Conservation (phyloP, 2,113 vertebrate genomes). For the Oxyura jamaicensis region DNA sequence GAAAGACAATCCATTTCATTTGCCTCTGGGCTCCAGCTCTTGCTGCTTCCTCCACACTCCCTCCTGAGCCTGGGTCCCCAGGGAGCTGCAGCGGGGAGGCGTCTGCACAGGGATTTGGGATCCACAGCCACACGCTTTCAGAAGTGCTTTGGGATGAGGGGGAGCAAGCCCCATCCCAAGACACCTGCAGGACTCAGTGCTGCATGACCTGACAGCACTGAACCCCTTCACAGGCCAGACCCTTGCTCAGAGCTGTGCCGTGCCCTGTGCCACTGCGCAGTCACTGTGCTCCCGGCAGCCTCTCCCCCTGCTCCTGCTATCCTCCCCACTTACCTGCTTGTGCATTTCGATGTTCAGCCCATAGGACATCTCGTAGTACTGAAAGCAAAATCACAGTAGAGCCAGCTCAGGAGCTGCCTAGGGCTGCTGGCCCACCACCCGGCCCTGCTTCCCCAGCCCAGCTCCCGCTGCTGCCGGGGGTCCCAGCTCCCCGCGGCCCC, state of each 20-base stretch:
- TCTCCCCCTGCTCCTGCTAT: not conserved
- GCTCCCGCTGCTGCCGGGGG: not conserved
- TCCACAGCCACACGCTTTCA: not conserved
- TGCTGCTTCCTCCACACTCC: not conserved
- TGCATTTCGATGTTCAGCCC: conserved; percentile 84
- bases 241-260: fast-evolving
- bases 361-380: conserved; percentile 85
- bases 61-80: not conserved
- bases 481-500: not conserved
- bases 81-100: not conserved
- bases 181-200: not conserved
- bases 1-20: not conserved
- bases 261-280: fast-evolving
- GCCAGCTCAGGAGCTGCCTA: not conserved
- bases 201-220: not conserved
- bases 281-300: not conserved
- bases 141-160: not conserved
- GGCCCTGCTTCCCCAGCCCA: fast-evolving
- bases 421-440: not conserved
- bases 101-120: not conserved
- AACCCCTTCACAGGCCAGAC: not conserved
- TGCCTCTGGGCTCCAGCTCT: not conserved
- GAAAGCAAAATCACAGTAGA: not conserved
- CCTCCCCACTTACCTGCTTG: conserved; percentile 73
- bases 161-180: not conserved